Evolutionary conservation across 2,888 invertebrate genomes (phyloP).

Genomic region (Mantis religiosa): DNA sequence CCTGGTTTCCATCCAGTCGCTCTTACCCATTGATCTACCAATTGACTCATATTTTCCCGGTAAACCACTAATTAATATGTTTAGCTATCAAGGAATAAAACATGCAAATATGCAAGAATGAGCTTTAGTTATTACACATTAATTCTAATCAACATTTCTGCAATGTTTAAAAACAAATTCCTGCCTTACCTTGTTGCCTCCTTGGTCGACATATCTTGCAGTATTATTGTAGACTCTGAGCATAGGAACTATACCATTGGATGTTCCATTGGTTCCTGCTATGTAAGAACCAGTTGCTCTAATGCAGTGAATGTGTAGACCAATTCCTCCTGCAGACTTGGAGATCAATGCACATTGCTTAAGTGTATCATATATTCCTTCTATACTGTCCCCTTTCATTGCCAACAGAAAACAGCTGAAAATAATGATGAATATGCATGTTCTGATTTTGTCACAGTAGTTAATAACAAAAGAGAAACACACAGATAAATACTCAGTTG

Average conservation of each 20-base stretch:
- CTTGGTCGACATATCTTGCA: conserved; percentile 95
- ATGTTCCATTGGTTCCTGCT: conserved; percentile 88
- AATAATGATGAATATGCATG: not conserved
- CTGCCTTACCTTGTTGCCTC: conserved; percentile 74
- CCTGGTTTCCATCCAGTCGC: too few relatives aligned
- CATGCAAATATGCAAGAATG: too few relatives aligned
- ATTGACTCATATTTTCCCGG: too few relatives aligned
- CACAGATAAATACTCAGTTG: too few relatives aligned
- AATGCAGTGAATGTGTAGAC: conserved; percentile 93
- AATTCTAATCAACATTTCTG: too few relatives aligned
- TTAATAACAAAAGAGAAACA: too few relatives aligned
- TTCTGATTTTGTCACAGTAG: not conserved
- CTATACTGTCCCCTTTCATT: conserved; percentile 92
- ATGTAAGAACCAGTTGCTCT: conserved; percentile 88
- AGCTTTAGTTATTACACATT: too few relatives aligned
- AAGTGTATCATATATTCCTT: conserved; percentile 89
- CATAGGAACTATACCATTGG: conserved; percentile 96
- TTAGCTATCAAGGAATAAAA: too few relatives aligned
- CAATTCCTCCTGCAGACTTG: conserved; percentile 93
- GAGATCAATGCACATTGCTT: conserved; percentile 93
- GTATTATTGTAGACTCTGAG: conserved; percentile 92
- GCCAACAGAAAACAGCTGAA: conserved; percentile 88
- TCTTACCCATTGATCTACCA: too few relatives aligned
- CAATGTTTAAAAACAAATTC: too few relatives aligned
- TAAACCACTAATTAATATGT: too few relatives aligned